Base-by-base conservation (phyloP, 2,888 invertebrate species). In the Phrixothrix hirtus region DNA sequence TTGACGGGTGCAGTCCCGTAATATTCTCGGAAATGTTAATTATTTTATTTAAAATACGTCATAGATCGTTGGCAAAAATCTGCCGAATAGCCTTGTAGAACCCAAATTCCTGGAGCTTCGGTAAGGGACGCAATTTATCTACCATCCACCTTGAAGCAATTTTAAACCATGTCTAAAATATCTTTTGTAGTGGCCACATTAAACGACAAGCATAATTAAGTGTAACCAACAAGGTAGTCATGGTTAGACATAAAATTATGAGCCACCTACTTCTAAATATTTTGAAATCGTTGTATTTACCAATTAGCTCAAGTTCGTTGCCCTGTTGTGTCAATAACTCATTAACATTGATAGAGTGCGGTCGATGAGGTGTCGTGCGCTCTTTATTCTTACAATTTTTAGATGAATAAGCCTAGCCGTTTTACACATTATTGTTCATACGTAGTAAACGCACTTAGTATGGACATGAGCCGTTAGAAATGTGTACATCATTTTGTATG, bases 401-500 rank as follows among this genome's bases (percentile, higher is more conserved):
- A 27, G 47, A 47, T 47, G 47, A 47, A 47, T 47, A 32, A 36
- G 29, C 17, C 26, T 6, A 30, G 16, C 21, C 27, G 27, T 30
- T 43, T 45, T 17, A 30, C 45, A 37, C 37, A 34, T 16, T 35
- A 27, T 31, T 27, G 32, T 9, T 29, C 25, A 11, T 44, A 37
- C 41, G 41, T 43, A 46, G 42, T 52, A 42, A 51, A 46, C 41
- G 52, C 46, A 41, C 35, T 52, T 42, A 36, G 36, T 42, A 46
- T 52, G 41, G 45, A 42, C 10, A 31, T 25, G 31, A 41, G 39
- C 51, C 51, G 51, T 51, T 51, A 51, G 51, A 45, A 38, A 41
- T 46, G 51, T 35, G 51, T 51, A 51, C 51, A 39, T 44, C 26
- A 48, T 56, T 56, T 37, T 41, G 56, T 53, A 48, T 48, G 52